Base-by-base conservation (phyloP, 1,140 invertebrate species). In the Eumeta japonica region DNA sequence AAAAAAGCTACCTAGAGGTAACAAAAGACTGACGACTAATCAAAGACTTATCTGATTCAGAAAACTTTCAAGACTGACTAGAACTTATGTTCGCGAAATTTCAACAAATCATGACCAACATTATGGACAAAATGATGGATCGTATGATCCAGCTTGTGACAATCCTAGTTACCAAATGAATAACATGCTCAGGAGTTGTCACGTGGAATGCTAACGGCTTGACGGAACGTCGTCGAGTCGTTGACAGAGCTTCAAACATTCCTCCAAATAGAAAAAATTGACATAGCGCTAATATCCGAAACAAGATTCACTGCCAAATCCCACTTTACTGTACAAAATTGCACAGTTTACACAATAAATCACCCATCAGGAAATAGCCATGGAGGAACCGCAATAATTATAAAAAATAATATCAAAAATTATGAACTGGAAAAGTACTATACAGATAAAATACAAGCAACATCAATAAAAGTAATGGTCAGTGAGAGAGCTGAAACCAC, bases 81-180 rank as follows among this genome's bases (percentile, higher is more conserved):
- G n/a, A n/a, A n/a, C n/a, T n/a, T n/a, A 45, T 39, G 43, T 40
- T 45, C 16, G 18, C 35, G 9, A 45, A 34, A 35, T 36, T 45
- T 12, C 37, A 45, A 37, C 28, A 10, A 11, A 33, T 41, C 11
- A 40, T 41, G 5, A 41, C 9, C 10, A 19, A n/a, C 16, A 46
- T 41, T 17, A 28, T 46, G 14, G 39, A 46, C 44, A 46, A 28
- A 28, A 46, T 46, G 35, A 32, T 10, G 16, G 14, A n/a, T n/a
- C n/a, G n/a, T n/a, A n/a, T n/a, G n/a, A n/a, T n/a, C n/a, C n/a
- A n/a, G n/a, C n/a, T n/a, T n/a, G n/a, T n/a, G n/a, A n/a, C n/a
- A n/a, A n/a, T n/a, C n/a, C n/a, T n/a, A n/a, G n/a, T n/a, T n/a
- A n/a, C n/a, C n/a, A n/a, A n/a, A n/a, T n/a, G n/a, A n/a, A n/a